Evolutionary conservation across 2,113 vertebrate species (phyloP), one percentile per base, ranked within the genome.

Genomic region (Rana temporaria): DNA sequence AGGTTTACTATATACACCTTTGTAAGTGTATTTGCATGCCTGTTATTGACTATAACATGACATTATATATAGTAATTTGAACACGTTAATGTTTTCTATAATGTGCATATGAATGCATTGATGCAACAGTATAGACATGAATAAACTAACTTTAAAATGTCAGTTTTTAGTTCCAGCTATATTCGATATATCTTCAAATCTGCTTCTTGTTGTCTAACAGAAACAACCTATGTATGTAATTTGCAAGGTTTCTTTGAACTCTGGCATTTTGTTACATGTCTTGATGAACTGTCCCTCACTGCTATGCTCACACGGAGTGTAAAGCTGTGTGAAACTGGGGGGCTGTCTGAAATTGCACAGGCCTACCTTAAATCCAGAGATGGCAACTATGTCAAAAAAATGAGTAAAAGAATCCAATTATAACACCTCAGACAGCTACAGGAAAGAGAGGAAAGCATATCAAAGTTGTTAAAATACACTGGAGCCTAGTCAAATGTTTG

Each of bases 401-500:
- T 18, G 32, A 68, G 72, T 83, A 83, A 83, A 83, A 83, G 81
- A 59, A 68, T 75, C 81, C 81, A 83, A 83, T 76, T 83, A 76
- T 83, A 83, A 83, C 81, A 83, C 81, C 81, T 84, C 81, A 85
- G 71, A 83, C 81, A 83, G 81, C 78, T 80, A 63, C 59, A 70
- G 76, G 76, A 87, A 83, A 83, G 68, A 38, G 52, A 67, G 75
- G 75, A 75, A 87, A 82, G 70, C 55, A 79, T 83, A 72, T 75
- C 30, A 75, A 79, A 65, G 71, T 68, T 74, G 71, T 68, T 79
- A 69, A 63, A 84, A 78, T 78, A 68, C 81, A 84, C 81, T 85
- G 52, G 77, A 67, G 73, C 79, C 79, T 86, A 85, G 85, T 85
- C 79, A 86, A 84, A 82, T 83, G 60, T 65, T 75, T 85, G 81